Base-by-base conservation (phyloP, 2,113 vertebrate genomes). In the Bambusicola thoracicus region DNA sequence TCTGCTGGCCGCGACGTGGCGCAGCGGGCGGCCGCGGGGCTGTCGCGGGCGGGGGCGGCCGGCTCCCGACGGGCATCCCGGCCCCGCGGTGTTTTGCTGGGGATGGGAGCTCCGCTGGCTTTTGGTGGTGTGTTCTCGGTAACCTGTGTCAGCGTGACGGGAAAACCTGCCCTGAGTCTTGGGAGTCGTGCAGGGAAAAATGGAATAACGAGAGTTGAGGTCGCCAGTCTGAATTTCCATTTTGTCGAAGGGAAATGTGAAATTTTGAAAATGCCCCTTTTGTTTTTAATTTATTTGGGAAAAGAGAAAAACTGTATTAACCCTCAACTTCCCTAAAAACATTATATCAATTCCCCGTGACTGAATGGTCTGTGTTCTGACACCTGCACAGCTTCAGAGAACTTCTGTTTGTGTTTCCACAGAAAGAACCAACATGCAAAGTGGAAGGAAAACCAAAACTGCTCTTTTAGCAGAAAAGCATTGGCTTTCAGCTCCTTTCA, bases 371-470 rank as follows among this genome's bases (percentile, higher is more conserved):
- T 8, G 3, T 55, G 5, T 85, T 55, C 81, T 59, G 66, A 63
- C 34, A 63, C 61, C 48, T 62, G 0, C 53, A 24, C 21, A 74
- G 73, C 70, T 81, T 97, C 93, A 96, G 91, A 95, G 36, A 95
- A 90, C 89, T 87, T 76, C 67, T 90, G 34, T 91, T 77, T 94
- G 90, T 97, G 4, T 92, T 94, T 93, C 85, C 61, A 51, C 96
- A 98, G 98, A 95, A 86, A 91, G 87, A 94, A 91, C 30, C 96
- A 85, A 59, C 94, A 67, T 90, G 87, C 56, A 22, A 81, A 92
- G 94, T 44, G 88, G 94, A 84, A 94, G 94, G 90, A 90, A 94
- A 93, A 82, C 30, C 2, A 32, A 95, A 87, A 76, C 53, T 8
- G 20, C 68, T 46, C 32, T 75, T 84, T 69, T 61, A 67, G 63